Evolutionary conservation across 2,797 vertebrate species (phyloP), one percentile per base, ranked within the genome.

Genomic region (Podarcis siculus): DNA sequence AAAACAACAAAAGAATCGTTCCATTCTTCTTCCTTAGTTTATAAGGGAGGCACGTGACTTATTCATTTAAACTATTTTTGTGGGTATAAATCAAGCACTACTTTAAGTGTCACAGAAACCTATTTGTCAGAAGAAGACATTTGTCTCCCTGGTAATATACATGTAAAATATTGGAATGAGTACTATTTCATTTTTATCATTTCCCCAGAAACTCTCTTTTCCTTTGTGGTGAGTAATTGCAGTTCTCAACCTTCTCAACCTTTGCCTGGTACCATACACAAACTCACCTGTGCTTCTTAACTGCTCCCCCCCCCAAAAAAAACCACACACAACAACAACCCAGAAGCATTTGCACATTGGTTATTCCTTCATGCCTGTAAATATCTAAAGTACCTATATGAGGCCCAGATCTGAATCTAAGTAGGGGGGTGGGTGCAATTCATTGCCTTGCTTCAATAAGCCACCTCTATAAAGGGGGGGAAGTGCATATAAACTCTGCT

Each of bases 121-220:
- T 58, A 1, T 66, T 73, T 71, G 39, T 73, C 79, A 81, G 79
- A 89, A 85, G 39, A 77, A 37, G 58, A 49, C 83, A 89, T 89
- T 67, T 76, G 17, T 89, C 83, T 89, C 25, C 45, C 1, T 0
- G 17, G 86, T 3, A 37, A 32, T 55, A 55, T 72, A 8, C 7
- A 86, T 89, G 84, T 79, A 89, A 91, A 87, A 92, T 3, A n/a
- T 85, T 71, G 78, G 13, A 91, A 90, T 84, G 45, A 0, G 13
- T 30, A 5, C 0, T 90, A 67, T 79, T 87, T 88, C 25, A 82
- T 17, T 86, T 75, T 42, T 0, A 82, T 64, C 21, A 0, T 80
- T 45, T 83, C 32, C 13, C 83, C 78, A 81, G 75, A 78, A 39
- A 9, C 25, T 83, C 83, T 88, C 35, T 75, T 83, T 21, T 1